A percentile compares a stretch with the other conserved stretches of the same genome.
These are phyloP conservation scores for Microctenopoma steveboyesi DNA, from an alignment of 2,797 vertebrate genomes.

Conservation along the genomic window DNA sequence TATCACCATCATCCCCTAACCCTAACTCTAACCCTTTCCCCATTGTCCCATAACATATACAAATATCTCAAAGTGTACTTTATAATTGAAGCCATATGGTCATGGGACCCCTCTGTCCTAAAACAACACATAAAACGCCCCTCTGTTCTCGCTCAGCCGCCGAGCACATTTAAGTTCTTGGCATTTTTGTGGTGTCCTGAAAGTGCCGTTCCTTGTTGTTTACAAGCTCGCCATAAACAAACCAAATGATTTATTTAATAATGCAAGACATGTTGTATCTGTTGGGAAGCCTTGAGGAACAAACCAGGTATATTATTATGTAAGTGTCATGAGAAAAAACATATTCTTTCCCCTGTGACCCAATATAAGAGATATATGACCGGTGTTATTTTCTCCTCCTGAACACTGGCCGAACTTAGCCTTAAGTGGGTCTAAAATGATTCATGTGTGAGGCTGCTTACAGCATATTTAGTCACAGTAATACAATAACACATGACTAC, in stretches of 20 bases:
- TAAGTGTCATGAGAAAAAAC: background rate
- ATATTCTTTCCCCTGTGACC: background rate
- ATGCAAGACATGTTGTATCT: slow-evolving; percentile 16
- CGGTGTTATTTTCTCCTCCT: slow-evolving; percentile 8
- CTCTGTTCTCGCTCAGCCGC: slow-evolving; percentile 37
- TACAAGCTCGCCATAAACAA: slow-evolving; percentile 43
- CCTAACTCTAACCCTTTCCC: background rate
- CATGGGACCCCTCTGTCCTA: slow-evolving; percentile 42
- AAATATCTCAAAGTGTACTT: slow-evolving; percentile 50
- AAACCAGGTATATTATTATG: background rate
- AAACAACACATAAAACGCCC: slow-evolving; percentile 70
- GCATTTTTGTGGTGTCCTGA: slow-evolving; percentile 57
- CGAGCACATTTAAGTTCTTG: slow-evolving; percentile 26
- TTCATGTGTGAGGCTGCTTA: background rate
- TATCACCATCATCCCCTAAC: slow-evolving; percentile 10
- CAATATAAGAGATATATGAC: background rate
- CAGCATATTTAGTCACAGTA: background rate
- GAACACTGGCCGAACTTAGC: background rate
- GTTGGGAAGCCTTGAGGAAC: background rate
- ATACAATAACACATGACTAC: background rate
- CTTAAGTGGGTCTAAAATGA: background rate
- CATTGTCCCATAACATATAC: slow-evolving; percentile 20
- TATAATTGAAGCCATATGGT: slow-evolving; percentile 70
- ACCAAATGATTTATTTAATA: slow-evolving; percentile 19
- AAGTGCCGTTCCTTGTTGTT: slow-evolving; percentile 42